A percentile compares a stretch with the other conserved stretches of the same genome.
Evolutionary conservation across 1,140 invertebrate genomes (phyloP).

Genomic region (Oscheius sp.): DNA sequence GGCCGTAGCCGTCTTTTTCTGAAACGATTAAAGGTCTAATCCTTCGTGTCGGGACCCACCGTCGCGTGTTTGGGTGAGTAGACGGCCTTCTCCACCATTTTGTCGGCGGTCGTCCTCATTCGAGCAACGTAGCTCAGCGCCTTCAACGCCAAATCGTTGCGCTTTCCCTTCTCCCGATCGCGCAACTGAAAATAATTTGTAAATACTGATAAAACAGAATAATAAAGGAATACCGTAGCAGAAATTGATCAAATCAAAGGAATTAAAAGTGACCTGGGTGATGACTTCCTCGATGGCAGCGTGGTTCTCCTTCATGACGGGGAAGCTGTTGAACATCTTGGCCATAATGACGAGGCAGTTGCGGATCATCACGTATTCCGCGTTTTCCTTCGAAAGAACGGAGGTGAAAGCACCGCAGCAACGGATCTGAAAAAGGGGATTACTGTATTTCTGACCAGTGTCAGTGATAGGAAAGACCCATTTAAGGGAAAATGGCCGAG

Average conservation of each 20-base stretch:
- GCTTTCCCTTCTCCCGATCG: slow-evolving; percentile 25
- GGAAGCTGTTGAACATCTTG: slow-evolving; percentile 18
- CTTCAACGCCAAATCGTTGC: slow-evolving; percentile 18
- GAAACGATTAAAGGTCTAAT: background rate
- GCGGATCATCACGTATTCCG: slow-evolving; percentile 16
- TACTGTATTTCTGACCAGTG: background rate
- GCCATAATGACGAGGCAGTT: slow-evolving; percentile 22
- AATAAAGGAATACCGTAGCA: background rate
- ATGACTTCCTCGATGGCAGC: background rate
- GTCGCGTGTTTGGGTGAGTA: background rate
- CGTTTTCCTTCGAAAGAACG: slow-evolving; percentile 1
- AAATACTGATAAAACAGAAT: background rate
- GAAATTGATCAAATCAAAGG: background rate
- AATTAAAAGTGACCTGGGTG: background rate
- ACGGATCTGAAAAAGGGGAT: background rate
- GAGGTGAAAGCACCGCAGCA: background rate
- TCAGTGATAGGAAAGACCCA: background rate
- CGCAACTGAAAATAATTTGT: background rate
- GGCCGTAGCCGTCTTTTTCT: background rate
- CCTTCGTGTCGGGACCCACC: background rate
- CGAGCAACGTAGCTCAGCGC: slow-evolving; percentile 10
- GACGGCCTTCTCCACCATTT: background rate
- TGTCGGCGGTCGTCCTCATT: slow-evolving; percentile 4
- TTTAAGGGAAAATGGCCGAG: too few species aligned
- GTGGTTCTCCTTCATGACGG: background rate